Evolutionary conservation across 1,140 invertebrate species (phyloP), one percentile per base, ranked within the genome.

Genomic region (Oryzaephilus surinamensis): DNA sequence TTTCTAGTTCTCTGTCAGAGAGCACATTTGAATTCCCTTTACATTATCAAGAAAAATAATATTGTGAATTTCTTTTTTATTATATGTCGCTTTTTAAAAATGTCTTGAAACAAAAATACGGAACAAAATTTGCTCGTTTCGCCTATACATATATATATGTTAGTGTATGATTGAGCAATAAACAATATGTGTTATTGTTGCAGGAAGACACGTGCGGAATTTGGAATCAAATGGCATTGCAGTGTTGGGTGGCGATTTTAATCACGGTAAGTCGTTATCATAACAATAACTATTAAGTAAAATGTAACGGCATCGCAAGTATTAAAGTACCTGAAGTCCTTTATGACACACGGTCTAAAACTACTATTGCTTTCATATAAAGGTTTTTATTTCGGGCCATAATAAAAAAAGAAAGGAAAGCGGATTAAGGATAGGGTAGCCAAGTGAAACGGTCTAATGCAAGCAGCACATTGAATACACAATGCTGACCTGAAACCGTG

Each of bases 181-280:
- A n/a, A n/a, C n/a, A n/a, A n/a, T n/a, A n/a, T 12, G 26, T 42
- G 41, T 28, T 33, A 32, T 32, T 53, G 30, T 50, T 49, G 24
- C 46, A 54, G 48, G 43, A 15, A 41, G 48, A 43, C 39, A 47
- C 27, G 42, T 38, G 24, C 19, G n/a, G n/a, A 60, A 58, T 48
- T 50, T 52, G 23, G 58, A 60, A 48, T 51, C 56, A 23, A 60
- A 58, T 39, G 53, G 53, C 21, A 58, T 60, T 50, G 53, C 58
- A 43, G 52, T 53, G 36, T 46, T 57, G 21, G 55, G 49, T n/a
- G n/a, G n/a, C 35, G 56, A 57, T 45, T 57, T 56, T 57, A 58
- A 58, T 54, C 56, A 58, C 38, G 56, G 58, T 60, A 54, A 54
- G 58, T 56, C 42, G 30, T 47, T 51, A 45, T 45, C 39, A 45